phyloP scores from a whole-genome alignment of 2,113 vertebrate species.

The Cyanoramphus novaezelandiae region DNA sequence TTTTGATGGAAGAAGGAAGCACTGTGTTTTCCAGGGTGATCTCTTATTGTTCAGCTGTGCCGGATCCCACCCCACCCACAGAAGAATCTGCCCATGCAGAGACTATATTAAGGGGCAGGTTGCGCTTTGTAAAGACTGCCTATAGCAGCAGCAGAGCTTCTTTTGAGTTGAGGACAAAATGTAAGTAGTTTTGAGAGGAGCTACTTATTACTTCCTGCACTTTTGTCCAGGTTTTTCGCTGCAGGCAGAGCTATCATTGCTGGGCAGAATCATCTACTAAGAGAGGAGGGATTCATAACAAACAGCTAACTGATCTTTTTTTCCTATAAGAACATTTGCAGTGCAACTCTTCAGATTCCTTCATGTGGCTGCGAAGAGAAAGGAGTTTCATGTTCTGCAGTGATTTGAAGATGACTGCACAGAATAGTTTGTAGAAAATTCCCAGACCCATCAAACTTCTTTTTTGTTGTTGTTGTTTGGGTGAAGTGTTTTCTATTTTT shows the following conservation, averaged over 20 bases:
- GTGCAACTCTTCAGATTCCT: constrained; percentile 26
- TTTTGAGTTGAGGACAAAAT: constrained; percentile 2
- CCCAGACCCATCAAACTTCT: constrained; percentile 67
- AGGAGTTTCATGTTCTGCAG: background rate
- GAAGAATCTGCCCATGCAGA: constrained; percentile 93
- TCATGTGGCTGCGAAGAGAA: constrained; percentile 19
- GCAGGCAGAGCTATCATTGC: constrained; percentile 25
- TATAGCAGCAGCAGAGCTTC: constrained; percentile 80
- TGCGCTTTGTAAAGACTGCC: constrained; percentile 92
- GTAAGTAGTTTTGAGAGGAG: constrained; percentile 37
- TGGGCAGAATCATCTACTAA: constrained; percentile 39
- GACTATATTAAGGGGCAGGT: constrained; percentile 99
- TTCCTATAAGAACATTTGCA: constrained; percentile 22
- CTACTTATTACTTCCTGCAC: constrained; percentile 59
- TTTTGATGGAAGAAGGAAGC: constrained; percentile 81
- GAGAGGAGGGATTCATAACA: constrained; percentile 26
- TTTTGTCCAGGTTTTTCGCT: constrained; percentile 48
- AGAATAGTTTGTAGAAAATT: constrained; percentile 57
- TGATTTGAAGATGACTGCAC: constrained; percentile 39
- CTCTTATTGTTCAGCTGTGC: constrained; percentile 97
- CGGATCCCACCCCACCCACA: constrained; percentile 84
- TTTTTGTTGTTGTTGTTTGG: constrained; percentile 45
- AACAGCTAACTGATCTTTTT: constrained; percentile 43
- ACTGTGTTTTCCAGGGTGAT: constrained; percentile 95
- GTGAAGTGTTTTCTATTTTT: constrained; percentile 63